These are phyloP conservation scores for Heliconius himera DNA, from an alignment of 1,140 invertebrate species.

Conservation along the genomic window DNA sequence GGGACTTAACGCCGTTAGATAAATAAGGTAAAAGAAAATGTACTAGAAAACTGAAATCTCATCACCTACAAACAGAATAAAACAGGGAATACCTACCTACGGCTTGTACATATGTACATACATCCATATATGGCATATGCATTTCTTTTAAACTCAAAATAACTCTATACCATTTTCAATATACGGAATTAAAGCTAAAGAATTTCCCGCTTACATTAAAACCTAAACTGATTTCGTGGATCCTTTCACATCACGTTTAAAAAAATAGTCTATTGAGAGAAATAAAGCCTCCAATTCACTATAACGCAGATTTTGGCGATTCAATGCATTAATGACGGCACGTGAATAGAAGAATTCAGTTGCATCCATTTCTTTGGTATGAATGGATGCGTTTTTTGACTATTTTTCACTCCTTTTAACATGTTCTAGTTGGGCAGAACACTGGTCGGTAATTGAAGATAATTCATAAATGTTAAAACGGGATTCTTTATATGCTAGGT, in stretches of 20 bases:
- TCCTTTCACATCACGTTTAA: constrained; percentile 34
- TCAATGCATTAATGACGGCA: constrained; percentile 48
- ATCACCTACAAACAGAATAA: neutral
- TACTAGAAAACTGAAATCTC: neutral
- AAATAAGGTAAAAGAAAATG: neutral
- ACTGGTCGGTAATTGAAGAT: constrained; percentile 36
- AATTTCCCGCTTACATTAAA: constrained; percentile 34
- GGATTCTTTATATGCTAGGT: constrained; percentile 6
- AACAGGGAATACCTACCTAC: neutral
- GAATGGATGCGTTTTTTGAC: constrained; percentile 46
- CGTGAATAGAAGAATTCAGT: constrained; percentile 49
- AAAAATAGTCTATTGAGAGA: constrained; percentile 40
- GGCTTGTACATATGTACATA: neutral
- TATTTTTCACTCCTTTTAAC: constrained; percentile 42
- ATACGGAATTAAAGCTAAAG: constrained; percentile 32
- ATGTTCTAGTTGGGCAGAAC: constrained; percentile 37
- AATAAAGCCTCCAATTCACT: constrained; percentile 50
- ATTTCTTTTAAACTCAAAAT: constrained; percentile 17
- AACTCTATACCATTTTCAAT: constrained; percentile 29
- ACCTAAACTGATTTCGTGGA: constrained; percentile 43
- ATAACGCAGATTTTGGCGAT: constrained; percentile 52
- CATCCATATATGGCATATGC: neutral
- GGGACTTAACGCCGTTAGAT: no score
- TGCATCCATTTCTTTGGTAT: constrained; percentile 45
- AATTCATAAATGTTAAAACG: constrained; percentile 30